A percentile compares a stretch with the other conserved stretches of the same genome.
These are phyloP conservation scores for Lutjanus campechanus DNA, from an alignment of 2,797 vertebrate species.

Conservation along the genomic window DNA sequence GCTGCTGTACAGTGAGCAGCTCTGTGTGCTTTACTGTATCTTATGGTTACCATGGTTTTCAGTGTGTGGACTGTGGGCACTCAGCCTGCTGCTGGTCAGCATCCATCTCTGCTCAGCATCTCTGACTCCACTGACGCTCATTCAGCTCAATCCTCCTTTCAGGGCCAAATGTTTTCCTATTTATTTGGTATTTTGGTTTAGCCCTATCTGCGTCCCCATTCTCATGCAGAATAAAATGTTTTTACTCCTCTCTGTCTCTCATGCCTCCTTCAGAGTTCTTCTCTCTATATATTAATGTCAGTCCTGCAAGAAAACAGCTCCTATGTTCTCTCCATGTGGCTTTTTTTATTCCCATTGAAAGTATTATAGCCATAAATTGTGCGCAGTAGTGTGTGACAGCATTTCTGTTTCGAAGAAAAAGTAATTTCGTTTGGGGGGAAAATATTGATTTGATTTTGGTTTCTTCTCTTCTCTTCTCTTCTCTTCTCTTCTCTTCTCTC, in stretches of 20 bases:
- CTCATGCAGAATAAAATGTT: background rate
- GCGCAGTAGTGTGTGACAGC: background rate
- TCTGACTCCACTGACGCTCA: background rate
- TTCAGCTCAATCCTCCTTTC: background rate
- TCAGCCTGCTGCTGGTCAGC: background rate
- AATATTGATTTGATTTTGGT: slow-evolving; percentile 15
- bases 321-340: background rate
- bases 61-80: background rate
- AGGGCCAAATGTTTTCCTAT: slow-evolving; percentile 1
- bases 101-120: slow-evolving; percentile 20
- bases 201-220: background rate
- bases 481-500: too few species aligned
- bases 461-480: background rate
- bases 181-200: slow-evolving; percentile 5
- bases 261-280: too few species aligned
- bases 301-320: background rate
- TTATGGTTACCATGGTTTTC: slow-evolving; percentile 19
- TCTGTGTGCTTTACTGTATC: background rate
- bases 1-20: background rate
- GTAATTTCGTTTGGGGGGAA: background rate
- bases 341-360: background rate
- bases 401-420: background rate
- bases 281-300: background rate
- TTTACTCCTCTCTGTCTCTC: background rate
- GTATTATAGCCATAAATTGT: background rate